Base-by-base conservation (phyloP, 2,113 vertebrate genomes). In the Mustela lutreola region DNA sequence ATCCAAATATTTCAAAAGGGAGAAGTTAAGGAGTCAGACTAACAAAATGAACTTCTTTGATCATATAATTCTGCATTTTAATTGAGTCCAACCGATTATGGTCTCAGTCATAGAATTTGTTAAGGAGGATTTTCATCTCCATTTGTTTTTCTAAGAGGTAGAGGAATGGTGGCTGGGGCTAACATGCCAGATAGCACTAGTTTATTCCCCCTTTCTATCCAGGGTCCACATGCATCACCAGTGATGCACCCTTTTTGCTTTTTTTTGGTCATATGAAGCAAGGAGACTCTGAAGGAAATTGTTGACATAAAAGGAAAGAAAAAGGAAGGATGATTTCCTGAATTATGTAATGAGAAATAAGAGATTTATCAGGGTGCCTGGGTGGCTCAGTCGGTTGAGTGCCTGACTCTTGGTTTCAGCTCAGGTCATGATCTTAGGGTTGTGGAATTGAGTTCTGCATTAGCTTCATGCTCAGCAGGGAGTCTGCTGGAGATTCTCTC, bases 111-210 rank as follows among this genome's bases (percentile, higher is more conserved):
- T 58, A 58, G 56, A 58, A 58, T 58, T 58, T 58, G 56, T 21
- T 58, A 58, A 58, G 56, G 56, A 58, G 56, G 56, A 58, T 58
- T 58, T 58, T 58, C 56, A 58, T 58, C 56, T 58, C 56, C 56
- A 58, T 21, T 58, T 58, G 21, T 58, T 58, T 58, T 58, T 58
- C 56, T 58, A 58, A 8, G 7, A 58, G 3, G 42, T 78, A 15
- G 76, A 8, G 28, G 11, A 33, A 26, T 8, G 18, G 62, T 42
- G 4, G 33, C 53, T 7, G 24, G 16, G 36, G 1, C 12, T 39
- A 39, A 10, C 6, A 0, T 5, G 62, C 11, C 36, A 75, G 60
- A 24, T 9, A 24, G 3, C 16, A 11, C 11, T 2, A 31, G 16
- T 10, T 45, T 42, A 65, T 56, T 60, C 58, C 24, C 39, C 50